Conservation (phyloP, 2,888 invertebrate species). For the Amitus sp. region DNA sequence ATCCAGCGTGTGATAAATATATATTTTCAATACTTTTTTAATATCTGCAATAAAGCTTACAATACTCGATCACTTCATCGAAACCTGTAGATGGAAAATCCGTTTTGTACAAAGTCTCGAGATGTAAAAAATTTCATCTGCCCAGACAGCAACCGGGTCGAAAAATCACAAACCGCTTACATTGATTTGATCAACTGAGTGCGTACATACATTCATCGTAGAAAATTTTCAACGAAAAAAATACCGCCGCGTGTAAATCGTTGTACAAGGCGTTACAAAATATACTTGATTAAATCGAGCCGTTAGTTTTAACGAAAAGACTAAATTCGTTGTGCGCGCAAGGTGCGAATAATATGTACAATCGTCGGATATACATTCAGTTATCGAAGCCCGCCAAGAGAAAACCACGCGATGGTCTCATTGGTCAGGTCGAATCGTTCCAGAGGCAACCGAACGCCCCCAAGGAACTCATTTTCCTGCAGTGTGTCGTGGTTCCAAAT, state of each 20-base stretch:
- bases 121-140: background rate
- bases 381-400: slow-evolving; percentile 69
- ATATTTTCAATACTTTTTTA: slow-evolving; percentile 1
- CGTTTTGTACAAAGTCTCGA: background rate
- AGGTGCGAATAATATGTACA: slow-evolving; percentile 8
- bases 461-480: slow-evolving; percentile 94
- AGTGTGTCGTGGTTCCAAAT: slow-evolving; percentile 95
- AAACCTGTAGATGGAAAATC: no score
- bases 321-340: background rate
- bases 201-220: background rate
- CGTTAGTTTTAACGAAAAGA: background rate
- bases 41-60: background rate
- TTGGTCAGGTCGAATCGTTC: slow-evolving; percentile 77
- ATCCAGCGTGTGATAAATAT: background rate
- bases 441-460: slow-evolving; percentile 87
- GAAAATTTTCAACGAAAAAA: background rate
- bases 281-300: no score
- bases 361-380: slow-evolving; percentile 28
- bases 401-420: slow-evolving; percentile 90
- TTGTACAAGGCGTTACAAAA: no score
- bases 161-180: no score
- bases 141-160: no score
- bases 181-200: no score
- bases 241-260: no score
- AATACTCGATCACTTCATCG: no score